Conservation (phyloP, 2,888 invertebrate genomes). For the Agrochola litura region DNA sequence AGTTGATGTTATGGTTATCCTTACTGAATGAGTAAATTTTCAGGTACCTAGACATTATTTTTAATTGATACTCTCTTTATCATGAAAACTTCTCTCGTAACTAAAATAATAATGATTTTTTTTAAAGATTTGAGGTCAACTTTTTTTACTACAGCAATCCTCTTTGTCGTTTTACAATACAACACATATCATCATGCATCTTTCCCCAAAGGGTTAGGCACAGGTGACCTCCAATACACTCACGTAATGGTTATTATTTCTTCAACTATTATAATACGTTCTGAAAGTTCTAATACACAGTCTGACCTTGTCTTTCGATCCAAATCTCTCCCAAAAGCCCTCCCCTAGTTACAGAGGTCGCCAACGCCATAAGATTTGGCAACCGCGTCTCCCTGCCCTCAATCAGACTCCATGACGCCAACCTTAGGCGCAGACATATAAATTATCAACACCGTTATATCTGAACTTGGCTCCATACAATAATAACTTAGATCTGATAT, state of each 20-base stretch:
- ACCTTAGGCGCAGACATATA: conserved; percentile 43
- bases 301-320: not conserved
- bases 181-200: not conserved
- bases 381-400: conserved; percentile 26
- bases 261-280: not conserved
- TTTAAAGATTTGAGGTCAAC: not conserved
- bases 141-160: not conserved
- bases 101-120: not conserved
- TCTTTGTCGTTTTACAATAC: not conserved
- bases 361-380: conserved; percentile 54
- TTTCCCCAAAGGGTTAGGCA: not conserved
- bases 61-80: not conserved
- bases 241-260: not conserved
- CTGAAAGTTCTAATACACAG: not conserved
- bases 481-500: conserved; percentile 46
- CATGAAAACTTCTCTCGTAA: too few species aligned
- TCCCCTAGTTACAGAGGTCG: conserved; percentile 18
- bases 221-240: not conserved
- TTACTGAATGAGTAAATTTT: not conserved
- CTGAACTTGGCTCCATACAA: conserved; percentile 56
- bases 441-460: conserved; percentile 47
- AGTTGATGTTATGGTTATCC: conserved; percentile 9
- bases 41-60: not conserved
- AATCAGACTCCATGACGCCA: conserved; percentile 62
- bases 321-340: not conserved